A percentile compares a stretch with the other conserved stretches of the same genome.
Evolutionary conservation across 92 coral and sea anemone species (phyloP).

Genomic region (Desmophyllum pertusum): DNA sequence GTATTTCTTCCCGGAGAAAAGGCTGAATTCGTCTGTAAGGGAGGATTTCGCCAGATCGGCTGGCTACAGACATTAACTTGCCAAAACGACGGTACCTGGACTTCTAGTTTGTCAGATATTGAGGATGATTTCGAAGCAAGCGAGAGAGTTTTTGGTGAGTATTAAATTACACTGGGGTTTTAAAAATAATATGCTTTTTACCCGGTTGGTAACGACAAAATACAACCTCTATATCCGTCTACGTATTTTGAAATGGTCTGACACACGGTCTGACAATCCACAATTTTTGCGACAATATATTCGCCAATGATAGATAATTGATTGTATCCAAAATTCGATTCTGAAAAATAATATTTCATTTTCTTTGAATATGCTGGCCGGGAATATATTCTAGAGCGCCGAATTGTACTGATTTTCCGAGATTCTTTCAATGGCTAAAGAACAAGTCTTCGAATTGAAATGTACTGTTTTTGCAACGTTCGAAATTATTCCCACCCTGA

Average conservation of each 20-base stretch:
- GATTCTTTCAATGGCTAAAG: not conserved
- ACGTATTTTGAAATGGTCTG: too few species aligned
- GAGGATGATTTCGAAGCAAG: slow-evolving; percentile 21
- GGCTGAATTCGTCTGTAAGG: slow-evolving; percentile 41
- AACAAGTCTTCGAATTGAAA: not conserved
- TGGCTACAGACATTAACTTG: slow-evolving; percentile 33
- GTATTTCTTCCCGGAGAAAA: slow-evolving; percentile 42
- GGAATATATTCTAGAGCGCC: not conserved
- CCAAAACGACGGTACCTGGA: slow-evolving; percentile 20
- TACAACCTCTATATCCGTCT: too few species aligned
- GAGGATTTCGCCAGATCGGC: slow-evolving; percentile 37
- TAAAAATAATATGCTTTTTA: not conserved
- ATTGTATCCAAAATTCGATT: too few species aligned
- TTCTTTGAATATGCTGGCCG: not conserved
- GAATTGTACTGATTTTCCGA: not conserved
- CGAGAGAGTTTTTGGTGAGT: slow-evolving; percentile 3
- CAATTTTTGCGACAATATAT: too few species aligned
- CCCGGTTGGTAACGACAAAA: not conserved
- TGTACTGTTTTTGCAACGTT: not conserved
- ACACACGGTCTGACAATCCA: too few species aligned
- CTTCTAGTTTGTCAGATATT: not conserved
- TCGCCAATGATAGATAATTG: too few species aligned
- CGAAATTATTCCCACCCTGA: not conserved
- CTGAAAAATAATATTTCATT: not conserved
- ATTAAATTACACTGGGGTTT: not conserved